These are phyloP conservation scores for Emydocephalus ijimae DNA, from an alignment of 2,113 vertebrate species.

Conservation along the genomic window DNA sequence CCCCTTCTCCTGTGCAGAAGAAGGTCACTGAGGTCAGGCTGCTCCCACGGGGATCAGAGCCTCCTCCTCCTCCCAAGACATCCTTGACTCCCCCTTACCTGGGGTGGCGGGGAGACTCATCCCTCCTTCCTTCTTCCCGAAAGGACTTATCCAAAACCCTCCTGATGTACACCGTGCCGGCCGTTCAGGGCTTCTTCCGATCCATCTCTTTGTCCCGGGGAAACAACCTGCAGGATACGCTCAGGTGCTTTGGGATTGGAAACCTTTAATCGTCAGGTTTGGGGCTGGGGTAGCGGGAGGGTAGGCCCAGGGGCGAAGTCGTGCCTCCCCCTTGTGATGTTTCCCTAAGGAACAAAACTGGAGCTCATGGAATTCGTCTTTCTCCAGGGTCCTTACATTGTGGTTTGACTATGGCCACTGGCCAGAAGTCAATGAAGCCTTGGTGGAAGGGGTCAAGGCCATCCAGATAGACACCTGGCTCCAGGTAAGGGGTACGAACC, in stretches of 20 bases:
- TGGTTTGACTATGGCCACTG: constrained; percentile 99
- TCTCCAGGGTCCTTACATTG: constrained; percentile 88
- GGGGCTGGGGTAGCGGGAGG: background rate
- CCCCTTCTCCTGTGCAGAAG: constrained; percentile 90
- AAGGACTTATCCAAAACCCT: constrained; percentile 95
- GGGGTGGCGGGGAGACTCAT: background rate
- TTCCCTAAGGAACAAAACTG: background rate
- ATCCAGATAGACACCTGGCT: constrained; percentile 99
- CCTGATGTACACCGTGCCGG: constrained; percentile 94
- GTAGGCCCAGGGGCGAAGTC: background rate
- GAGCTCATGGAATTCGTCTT: constrained; percentile 7
- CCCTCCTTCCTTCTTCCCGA: constrained; percentile 39
- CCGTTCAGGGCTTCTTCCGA: constrained; percentile 96
- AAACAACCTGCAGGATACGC: constrained; percentile 96
- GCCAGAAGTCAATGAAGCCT: constrained; percentile 95
- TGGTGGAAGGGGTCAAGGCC: constrained; percentile 97
- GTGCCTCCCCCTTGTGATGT: background rate
- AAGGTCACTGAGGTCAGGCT: constrained; percentile 87
- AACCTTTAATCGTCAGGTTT: background rate
- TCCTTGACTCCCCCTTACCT: background rate
- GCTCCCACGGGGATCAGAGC: background rate
- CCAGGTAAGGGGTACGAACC: constrained; percentile 74
- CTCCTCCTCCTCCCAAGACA: background rate
- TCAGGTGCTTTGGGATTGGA: constrained; percentile 73
- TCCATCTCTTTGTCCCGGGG: constrained; percentile 96